Evolutionary conservation across 1,140 invertebrate species (phyloP).

Genomic region (Teleogryllus occipitalis): DNA sequence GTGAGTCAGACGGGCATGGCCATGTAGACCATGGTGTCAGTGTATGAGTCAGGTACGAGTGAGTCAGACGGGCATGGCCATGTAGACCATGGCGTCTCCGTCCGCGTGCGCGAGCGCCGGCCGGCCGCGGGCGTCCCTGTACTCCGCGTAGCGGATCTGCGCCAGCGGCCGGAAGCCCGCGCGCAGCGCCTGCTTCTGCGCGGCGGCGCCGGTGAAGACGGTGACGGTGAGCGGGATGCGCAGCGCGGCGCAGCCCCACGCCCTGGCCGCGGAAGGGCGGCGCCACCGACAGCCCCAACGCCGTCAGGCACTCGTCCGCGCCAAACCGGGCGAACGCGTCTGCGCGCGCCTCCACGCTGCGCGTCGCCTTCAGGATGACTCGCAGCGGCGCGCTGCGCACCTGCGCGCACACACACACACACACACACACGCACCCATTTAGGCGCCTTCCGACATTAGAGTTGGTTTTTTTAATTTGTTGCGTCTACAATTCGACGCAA

Average conservation of each 20-base stretch:
- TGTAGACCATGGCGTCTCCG: constrained; percentile 23
- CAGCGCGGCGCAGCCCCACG: constrained; percentile 24
- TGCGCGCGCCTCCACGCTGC: background rate
- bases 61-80: constrained; percentile 25
- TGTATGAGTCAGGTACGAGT: no score
- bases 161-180: constrained; percentile 24
- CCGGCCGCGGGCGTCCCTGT: constrained; percentile 22
- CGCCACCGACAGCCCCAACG: constrained; percentile 32
- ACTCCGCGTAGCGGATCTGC: constrained; percentile 16
- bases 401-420: no score
- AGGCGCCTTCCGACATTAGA: no score
- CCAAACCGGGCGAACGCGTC: constrained; percentile 29
- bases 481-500: no score
- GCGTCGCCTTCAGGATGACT: no score
- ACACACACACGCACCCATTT: no score
- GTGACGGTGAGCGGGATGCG: constrained; percentile 22
- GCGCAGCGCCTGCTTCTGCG: constrained; percentile 25
- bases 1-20: no score
- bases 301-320: constrained; percentile 30
- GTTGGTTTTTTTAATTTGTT: no score
- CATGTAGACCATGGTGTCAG: no score
- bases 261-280: constrained; percentile 31
- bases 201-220: constrained; percentile 26
- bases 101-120: constrained; percentile 21
- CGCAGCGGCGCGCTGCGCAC: no score